Evolutionary conservation across 2,113 vertebrate genomes (phyloP), one percentile per base, ranked within the genome.

Genomic region (Myrmecophaga tridactyla): DNA sequence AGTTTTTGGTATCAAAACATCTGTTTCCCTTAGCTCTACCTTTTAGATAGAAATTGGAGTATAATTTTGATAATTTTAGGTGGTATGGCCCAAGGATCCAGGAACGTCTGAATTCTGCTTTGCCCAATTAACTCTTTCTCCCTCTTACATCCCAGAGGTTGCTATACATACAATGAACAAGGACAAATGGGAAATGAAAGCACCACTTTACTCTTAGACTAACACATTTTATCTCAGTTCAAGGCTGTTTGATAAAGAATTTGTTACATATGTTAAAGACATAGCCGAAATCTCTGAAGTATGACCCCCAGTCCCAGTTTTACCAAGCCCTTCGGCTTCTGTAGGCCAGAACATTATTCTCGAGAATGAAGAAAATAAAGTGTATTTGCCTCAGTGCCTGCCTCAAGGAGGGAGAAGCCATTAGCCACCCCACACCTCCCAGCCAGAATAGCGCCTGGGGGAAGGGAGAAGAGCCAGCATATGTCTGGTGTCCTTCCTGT

Each of bases 31-130:
- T 69, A 51, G 15, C 84, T 62, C 1, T 70, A 6, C 76, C 60
- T 94, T 86, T 51, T 20, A 72, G 77, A 85, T 20, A 72, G 77
- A 85, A 78, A 39, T 7, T 36, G 48, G 48, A 77, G 41, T 48
- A 6, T 43, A 18, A 36, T 73, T 92, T 21, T 65, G 2, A 75
- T 41, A 60, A 3, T 20, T 72, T 67, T 29, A 23, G 80, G 27
- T 46, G 34, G 3, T 31, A 51, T 17, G 21, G 53, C 17, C 29
- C 7, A 70, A 43, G 15, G 20, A 65, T 13, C 4, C 25, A 46
- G 65, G 60, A 29, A 23, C 12, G 2, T 85, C 36, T 34, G n/a
- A 69, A 1, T 76, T 48, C 25, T 67, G 3, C 15, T 34, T 77
- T 7, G 36, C 20, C 65, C 6, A 34, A 36, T 56, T n/a, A 82